Evolutionary conservation across 2,888 invertebrate genomes (phyloP).

Genomic region (Tipula unca): DNA sequence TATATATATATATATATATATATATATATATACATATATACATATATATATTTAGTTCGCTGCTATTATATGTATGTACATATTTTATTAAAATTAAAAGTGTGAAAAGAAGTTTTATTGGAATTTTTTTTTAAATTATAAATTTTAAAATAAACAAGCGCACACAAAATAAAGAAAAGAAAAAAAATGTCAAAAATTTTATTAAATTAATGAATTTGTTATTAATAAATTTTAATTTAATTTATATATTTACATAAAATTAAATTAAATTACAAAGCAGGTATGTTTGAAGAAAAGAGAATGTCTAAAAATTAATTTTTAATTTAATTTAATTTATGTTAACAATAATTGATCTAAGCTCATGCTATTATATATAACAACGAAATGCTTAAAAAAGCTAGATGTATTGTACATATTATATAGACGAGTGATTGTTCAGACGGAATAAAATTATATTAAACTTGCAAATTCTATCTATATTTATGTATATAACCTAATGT

Average conservation of each 20-base stretch:
- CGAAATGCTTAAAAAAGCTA: neutral
- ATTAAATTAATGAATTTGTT: neutral
- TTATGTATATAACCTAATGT: too few species aligned
- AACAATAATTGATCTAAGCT: neutral
- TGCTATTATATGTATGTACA: too few species aligned
- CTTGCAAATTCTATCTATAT: neutral
- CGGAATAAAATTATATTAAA: neutral
- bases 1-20: too few species aligned
- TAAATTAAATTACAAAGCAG: neutral
- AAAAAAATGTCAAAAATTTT: neutral
- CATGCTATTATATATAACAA: neutral
- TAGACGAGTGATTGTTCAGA: neutral
- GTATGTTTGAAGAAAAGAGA: neutral
- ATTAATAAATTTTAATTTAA: neutral
- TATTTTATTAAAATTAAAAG: neutral
- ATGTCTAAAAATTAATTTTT: neutral
- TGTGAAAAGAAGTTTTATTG: neutral
- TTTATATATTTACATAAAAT: neutral
- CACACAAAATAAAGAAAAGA: neutral
- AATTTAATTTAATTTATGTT: neutral
- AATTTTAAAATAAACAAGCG: neutral
- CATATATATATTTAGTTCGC: too few species aligned
- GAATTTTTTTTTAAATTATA: neutral
- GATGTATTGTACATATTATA: neutral
- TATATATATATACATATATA: too few species aligned